Base-by-base conservation (phyloP, 2,888 invertebrate species). In the Lutraria lutraria region DNA sequence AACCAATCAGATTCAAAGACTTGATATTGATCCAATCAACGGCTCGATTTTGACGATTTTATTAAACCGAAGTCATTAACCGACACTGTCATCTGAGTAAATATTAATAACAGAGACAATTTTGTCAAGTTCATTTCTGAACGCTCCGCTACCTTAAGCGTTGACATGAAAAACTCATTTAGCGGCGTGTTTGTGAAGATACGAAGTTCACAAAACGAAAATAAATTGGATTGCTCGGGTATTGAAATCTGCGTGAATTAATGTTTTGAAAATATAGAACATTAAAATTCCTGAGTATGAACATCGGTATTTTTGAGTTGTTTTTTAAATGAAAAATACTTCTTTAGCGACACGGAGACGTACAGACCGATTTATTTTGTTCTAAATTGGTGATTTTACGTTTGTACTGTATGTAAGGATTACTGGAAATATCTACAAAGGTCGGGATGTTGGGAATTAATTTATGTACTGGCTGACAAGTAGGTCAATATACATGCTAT, bases 181-280 rank as follows among this genome's bases (percentile, higher is more conserved):
- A 68, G 25, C 25, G n/a, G 12, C 25, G 25, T 68, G 25, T 68
- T 68, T 68, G 60, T 21, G 25, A 68, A 68, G 63, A 68, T n/a
- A 68, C 8, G 3, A n/a, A 10, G n/a, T 68, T 68, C 25, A 25
- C 25, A 25, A 68, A 68, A n/a, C 25, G 63, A 68, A 68, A 4
- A 25, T n/a, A 68, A 68, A 68, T 68, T 68, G n/a, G 63, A 68
- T 68, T 68, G 63, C 63, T 68, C 25, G 3, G 63, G 63, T 68
- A 68, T 25, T 68, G 25, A 68, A 68, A 68, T 68, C 63, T 25
- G 12, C 63, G 25, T 68, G 25, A 68, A 68, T 68, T 68, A 25
- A 68, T 21, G 25, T 21, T 68, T 68, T 68, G 25, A 25, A 25
- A 10, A 10, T 6, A 68, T 12, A 68, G 8, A n/a, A n/a, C n/a